A percentile compares a stretch with the other conserved stretches of the same genome.
These are phyloP conservation scores for Thalassarche chlororhynchos DNA, from an alignment of 2,113 vertebrate species.

Conservation along the genomic window DNA sequence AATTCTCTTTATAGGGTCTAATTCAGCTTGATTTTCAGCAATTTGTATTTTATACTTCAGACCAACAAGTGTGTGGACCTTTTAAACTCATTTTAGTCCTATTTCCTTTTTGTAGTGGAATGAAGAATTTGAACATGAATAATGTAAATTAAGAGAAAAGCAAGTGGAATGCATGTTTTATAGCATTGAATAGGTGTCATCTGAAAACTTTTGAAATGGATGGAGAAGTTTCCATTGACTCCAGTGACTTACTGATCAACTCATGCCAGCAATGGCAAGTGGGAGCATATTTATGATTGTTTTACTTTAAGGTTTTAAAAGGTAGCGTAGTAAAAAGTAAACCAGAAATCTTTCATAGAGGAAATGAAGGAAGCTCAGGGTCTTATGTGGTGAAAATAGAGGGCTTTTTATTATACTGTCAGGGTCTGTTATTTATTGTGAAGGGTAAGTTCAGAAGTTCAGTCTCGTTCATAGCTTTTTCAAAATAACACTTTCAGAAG, in stretches of 20 bases:
- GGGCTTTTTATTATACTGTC: background rate
- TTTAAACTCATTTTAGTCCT: background rate
- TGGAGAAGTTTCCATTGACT: background rate
- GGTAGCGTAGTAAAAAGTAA: background rate
- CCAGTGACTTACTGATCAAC: background rate
- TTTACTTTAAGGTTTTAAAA: background rate
- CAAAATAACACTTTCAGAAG: background rate
- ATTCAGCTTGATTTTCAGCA: background rate
- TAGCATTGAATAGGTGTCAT: background rate
- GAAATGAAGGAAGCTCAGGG: background rate
- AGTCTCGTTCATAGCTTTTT: background rate
- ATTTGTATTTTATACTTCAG: background rate
- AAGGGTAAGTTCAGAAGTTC: background rate
- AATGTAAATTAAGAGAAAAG: background rate
- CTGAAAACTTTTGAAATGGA: background rate
- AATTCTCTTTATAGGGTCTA: background rate
- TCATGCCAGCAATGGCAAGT: background rate
- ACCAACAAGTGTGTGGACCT: background rate
- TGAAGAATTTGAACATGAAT: background rate
- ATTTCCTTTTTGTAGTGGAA: background rate
- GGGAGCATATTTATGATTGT: background rate
- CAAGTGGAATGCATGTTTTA: background rate
- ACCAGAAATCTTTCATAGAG: background rate
- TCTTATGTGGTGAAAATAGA: background rate
- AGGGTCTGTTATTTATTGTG: background rate